phyloP scores from a whole-genome alignment of 2,888 invertebrate genomes.

The Mythimna ferrago region DNA sequence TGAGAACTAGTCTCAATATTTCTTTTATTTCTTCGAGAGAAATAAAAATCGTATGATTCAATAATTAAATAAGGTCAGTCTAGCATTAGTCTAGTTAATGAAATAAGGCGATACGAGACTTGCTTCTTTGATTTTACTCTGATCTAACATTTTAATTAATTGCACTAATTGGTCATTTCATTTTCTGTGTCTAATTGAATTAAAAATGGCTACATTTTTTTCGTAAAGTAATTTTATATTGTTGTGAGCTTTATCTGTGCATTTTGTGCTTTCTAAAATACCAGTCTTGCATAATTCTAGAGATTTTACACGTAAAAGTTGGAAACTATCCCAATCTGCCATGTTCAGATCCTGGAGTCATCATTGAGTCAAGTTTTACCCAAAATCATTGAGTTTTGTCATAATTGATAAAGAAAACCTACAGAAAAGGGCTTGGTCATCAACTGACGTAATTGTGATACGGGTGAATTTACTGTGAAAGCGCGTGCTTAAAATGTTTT shows the following conservation, averaged over 20 bases:
- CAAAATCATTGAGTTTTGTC: too few species aligned
- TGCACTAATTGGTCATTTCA: slow-evolving; percentile 29
- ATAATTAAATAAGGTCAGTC: slow-evolving; percentile 37
- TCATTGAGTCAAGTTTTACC: too few species aligned
- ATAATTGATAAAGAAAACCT: too few species aligned
- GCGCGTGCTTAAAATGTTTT: too few species aligned
- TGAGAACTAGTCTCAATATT: background rate
- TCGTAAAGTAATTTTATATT: background rate
- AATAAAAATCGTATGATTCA: slow-evolving; percentile 41
- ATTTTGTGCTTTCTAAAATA: background rate
- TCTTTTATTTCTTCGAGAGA: too few species aligned
- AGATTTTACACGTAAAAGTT: background rate
- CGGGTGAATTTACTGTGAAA: too few species aligned
- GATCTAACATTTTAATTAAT: slow-evolving; percentile 25
- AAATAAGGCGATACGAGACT: slow-evolving; percentile 32
- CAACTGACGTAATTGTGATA: too few species aligned
- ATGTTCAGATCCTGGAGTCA: too few species aligned
- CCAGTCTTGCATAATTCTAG: background rate
- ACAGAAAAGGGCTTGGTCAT: too few species aligned
- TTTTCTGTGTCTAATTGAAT: slow-evolving; percentile 5
- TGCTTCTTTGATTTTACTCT: slow-evolving; percentile 29
- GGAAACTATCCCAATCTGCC: background rate
- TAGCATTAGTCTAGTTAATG: slow-evolving; percentile 31
- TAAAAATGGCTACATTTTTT: background rate
- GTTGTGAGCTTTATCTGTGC: background rate